Conservation (phyloP, 1,140 invertebrate genomes). For the Dreissena rostriformis region DNA sequence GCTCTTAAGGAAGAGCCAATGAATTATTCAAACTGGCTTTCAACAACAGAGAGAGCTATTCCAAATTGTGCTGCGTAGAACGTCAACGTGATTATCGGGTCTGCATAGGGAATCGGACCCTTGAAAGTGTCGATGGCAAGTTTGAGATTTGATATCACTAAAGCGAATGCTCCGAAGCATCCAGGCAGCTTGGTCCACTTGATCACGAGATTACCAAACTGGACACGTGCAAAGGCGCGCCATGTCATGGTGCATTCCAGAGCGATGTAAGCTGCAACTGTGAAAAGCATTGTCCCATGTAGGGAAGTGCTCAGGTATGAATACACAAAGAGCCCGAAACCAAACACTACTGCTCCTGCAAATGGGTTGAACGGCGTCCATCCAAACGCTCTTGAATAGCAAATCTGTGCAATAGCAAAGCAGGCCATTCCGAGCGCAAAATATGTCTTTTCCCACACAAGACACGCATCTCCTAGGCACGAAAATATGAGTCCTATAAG, state of each 20-base stretch:
- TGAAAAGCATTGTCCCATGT: constrained; percentile 66
- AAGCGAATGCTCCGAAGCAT: constrained; percentile 87
- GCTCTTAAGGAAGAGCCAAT: neutral
- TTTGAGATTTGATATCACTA: constrained; percentile 88
- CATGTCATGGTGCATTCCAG: constrained; percentile 91
- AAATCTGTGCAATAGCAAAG: constrained; percentile 90
- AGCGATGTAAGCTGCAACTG: constrained; percentile 87
- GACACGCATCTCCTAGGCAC: constrained; percentile 90
- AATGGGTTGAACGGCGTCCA: constrained; percentile 87
- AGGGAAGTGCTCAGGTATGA: constrained; percentile 68
- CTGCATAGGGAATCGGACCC: constrained; percentile 86
- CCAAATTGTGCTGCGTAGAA: constrained; percentile 94
- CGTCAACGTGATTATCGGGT: constrained; percentile 91
- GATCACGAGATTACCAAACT: constrained; percentile 86
- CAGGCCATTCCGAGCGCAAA: constrained; percentile 91
- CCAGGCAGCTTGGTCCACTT: constrained; percentile 86
- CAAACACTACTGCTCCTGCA: constrained; percentile 81
- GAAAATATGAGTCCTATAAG: constrained; percentile 90
- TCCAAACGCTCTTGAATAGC: constrained; percentile 92
- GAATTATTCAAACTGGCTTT: constrained; percentile 81
- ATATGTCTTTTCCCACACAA: constrained; percentile 88
- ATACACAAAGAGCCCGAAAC: constrained; percentile 67
- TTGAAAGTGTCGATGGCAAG: constrained; percentile 91
- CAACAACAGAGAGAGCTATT: constrained; percentile 90
- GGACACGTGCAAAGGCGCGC: constrained; percentile 89